Base-by-base conservation (phyloP, 2,113 vertebrate species). In the Zootoca vivipara region DNA sequence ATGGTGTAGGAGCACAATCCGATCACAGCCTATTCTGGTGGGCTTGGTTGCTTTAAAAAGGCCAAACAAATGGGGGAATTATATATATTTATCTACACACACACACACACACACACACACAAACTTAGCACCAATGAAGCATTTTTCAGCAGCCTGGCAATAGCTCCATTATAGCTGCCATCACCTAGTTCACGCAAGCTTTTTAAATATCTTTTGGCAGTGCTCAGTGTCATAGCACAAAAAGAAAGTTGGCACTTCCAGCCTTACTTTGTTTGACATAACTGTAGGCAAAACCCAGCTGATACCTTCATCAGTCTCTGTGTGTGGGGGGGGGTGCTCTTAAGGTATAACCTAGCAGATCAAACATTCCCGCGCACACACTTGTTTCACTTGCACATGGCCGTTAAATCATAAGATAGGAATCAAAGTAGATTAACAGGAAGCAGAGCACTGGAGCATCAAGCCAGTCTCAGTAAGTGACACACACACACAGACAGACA, bases 131-230 rank as follows among this genome's bases (percentile, higher is more conserved):
- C 95, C 90, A 94, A 97, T 96, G 97, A 95, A 95, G 95, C 85
- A 87, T 96, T 95, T 52, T 74, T 96, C 96, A 97, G 96, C 97
- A 97, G 97, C 96, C 97, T 97, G 96, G 97, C 97, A 97, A 95
- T 97, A 97, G 97, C 97, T 97, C 97, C 96, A 96, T 97, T 97
- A 97, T 96, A 97, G 97, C 97, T 97, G 96, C 97, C 96, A 96
- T 97, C 97, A 97, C 97, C 97, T 97, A 97, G 97, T 96, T 97
- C 96, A 96, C 94, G 96, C 96, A 95, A 97, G 96, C 97, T 97
- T 97, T 97, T 97, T 24, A 69, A 97, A 97, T 97, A 97, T 97
- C 97, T 97, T 96, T 97, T 97, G 97, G 97, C 97, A 97, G 95
- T 87, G 82, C 92, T 91, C 64, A 33, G 96, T 97, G 96, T 97